Conservation (phyloP, 2,797 vertebrate genomes). For the Myotis vivesi region DNA sequence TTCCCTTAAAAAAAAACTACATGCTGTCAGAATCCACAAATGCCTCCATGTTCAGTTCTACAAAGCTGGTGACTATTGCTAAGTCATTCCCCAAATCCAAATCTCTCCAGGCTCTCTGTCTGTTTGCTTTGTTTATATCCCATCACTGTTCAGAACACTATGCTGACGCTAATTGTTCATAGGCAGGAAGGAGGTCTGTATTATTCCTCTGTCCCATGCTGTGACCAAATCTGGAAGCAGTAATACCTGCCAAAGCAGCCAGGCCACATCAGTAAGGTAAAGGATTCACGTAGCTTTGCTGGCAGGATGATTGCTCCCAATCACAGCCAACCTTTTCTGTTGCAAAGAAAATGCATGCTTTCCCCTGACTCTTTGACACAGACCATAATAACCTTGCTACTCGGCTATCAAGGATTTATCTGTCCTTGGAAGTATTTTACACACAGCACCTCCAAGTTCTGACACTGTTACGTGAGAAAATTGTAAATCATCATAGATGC, state of each 20-base stretch:
- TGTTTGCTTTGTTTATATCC: slow-evolving; percentile 50
- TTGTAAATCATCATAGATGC: not conserved
- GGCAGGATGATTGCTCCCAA: slow-evolving; percentile 8
- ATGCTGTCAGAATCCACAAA: slow-evolving; percentile 46
- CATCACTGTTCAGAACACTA: slow-evolving; percentile 41
- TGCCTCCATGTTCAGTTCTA: not conserved
- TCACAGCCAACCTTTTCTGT: not conserved
- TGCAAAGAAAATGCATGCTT: slow-evolving; percentile 12
- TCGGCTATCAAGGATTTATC: slow-evolving; percentile 17
- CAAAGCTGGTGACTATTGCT: not conserved
- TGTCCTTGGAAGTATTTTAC: slow-evolving; percentile 7
- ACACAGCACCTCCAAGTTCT: not conserved
- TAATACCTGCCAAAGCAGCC: slow-evolving; percentile 46
- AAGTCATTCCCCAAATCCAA: slow-evolving; percentile 32
- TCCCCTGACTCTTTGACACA: not conserved
- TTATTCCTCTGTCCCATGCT: slow-evolving; percentile 55
- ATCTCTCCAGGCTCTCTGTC: not conserved
- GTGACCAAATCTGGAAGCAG: slow-evolving; percentile 70
- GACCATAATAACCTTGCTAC: not conserved
- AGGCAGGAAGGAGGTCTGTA: slow-evolving; percentile 48
- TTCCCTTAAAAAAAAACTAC: not conserved
- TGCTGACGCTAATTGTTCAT: slow-evolving; percentile 59
- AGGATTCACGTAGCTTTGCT: not conserved
- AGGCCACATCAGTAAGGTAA: slow-evolving; percentile 43
- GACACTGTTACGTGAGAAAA: not conserved